Conservation (phyloP, 1,140 invertebrate species). For the Zaprionus ornatus region DNA sequence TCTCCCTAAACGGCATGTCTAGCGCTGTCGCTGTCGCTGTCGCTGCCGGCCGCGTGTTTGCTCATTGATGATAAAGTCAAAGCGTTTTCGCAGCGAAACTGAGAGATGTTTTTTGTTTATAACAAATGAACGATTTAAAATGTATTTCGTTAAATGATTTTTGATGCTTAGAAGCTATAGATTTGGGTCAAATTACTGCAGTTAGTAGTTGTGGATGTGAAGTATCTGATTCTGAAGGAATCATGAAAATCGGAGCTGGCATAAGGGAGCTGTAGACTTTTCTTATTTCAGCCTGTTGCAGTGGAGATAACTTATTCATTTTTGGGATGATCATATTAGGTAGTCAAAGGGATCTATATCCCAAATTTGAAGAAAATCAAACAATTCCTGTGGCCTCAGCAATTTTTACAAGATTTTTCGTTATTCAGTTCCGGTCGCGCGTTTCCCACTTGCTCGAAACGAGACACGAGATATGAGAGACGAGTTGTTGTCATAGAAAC, state of each 20-base stretch:
- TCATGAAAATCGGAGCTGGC: conserved; percentile 63
- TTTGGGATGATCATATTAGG: conserved; percentile 25
- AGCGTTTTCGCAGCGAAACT: conserved; percentile 39
- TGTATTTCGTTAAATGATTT: conserved; percentile 77
- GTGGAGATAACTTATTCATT: neutral
- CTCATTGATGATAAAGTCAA: conserved; percentile 56
- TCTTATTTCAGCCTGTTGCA: conserved; percentile 34
- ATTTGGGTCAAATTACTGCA: conserved; percentile 27
- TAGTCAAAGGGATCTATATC: neutral
- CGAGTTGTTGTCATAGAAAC: conserved; percentile 18
- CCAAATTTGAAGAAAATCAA: conserved; percentile 46
- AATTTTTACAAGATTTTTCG: conserved; percentile 71
- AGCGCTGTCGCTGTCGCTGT: conserved; percentile 3
- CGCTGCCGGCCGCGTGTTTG: conserved; percentile 64
- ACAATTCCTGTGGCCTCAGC: conserved; percentile 13
- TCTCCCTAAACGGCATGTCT: conserved; percentile 18
- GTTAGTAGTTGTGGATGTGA: neutral
- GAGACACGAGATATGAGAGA: conserved; percentile 32
- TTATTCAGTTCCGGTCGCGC: conserved; percentile 41
- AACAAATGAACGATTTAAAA: conserved; percentile 70
- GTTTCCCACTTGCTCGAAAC: conserved; percentile 2
- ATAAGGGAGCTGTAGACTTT: conserved; percentile 17
- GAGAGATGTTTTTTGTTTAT: conserved; percentile 67
- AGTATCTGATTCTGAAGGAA: conserved; percentile 74
- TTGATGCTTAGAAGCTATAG: conserved; percentile 1